phyloP scores from a whole-genome alignment of 2,113 vertebrate species.

The Nothocercus julius region DNA sequence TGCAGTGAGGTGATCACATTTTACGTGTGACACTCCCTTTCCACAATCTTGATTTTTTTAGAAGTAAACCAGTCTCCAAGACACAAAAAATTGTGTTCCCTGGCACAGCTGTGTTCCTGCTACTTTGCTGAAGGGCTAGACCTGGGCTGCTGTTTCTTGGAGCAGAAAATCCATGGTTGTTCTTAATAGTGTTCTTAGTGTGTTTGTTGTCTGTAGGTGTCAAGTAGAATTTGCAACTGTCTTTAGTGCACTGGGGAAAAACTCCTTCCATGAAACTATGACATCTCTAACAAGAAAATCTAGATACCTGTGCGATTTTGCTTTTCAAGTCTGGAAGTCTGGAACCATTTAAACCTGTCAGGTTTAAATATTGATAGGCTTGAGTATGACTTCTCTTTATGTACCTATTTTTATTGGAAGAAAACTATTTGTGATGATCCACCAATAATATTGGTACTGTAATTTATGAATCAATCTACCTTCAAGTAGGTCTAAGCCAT shows the following conservation, averaged over 20 bases:
- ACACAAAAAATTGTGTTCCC: not conserved
- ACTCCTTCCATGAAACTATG: fast-evolving
- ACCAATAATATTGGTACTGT: not conserved
- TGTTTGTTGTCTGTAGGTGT: fast-evolving
- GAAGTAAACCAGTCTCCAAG: fast-evolving
- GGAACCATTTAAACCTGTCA: too few species aligned
- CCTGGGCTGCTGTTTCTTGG: not conserved
- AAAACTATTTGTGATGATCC: not conserved
- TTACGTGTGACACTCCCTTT: fast-evolving
- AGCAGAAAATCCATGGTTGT: fast-evolving
- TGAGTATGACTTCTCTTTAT: not conserved
- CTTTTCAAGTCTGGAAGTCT: not conserved
- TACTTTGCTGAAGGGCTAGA: fast-evolving
- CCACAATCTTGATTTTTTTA: fast-evolving
- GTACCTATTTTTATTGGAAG: not conserved
- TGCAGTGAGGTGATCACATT: fast-evolving
- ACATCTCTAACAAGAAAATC: not conserved
- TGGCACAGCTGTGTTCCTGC: not conserved
- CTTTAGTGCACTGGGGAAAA: not conserved
- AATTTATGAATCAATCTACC: fast-evolving
- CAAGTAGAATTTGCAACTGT: not conserved
- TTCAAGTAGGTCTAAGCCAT: fast-evolving
- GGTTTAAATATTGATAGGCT: fast-evolving
- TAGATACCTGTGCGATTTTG: not conserved
- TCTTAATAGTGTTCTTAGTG: fast-evolving